Base-by-base conservation (phyloP, 2,113 vertebrate species). In the Gila orcuttii region DNA sequence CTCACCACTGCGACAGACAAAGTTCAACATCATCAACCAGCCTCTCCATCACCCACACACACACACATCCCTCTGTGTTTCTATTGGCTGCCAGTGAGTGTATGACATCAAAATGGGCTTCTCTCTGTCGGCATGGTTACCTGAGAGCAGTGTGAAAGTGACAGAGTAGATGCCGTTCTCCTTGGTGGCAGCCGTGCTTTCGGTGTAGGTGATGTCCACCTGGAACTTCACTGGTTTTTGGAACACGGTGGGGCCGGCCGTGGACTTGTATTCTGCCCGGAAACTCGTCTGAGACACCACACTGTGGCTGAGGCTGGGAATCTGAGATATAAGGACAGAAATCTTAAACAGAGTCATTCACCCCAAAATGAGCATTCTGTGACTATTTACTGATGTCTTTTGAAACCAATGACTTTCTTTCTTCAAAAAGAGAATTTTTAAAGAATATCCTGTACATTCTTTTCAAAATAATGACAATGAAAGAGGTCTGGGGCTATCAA, bases 171-270 rank as follows among this genome's bases (percentile, higher is more conserved):
- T 96, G 91, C 97, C 97, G 0, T 96, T 97, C 91, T 99, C 97
- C 92, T 97, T 98, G 91, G 96, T 97, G 0, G 96, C 96, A 25
- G 95, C 94, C 52, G 93, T 96, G 2, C 96, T 96, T 95, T 99
- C 97, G 0, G 96, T 96, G 94, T 98, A 99, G 45, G 97, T 98
- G 94, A 99, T 98, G 92, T 99, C 97, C 94, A 99, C 97, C 91
- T 99, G 97, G 94, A 99, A 99, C 94, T 96, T 98, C 78, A 99
- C 97, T 0, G 97, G 97, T 92, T 99, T 99, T 94, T 99, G 97
- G 94, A 99, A 99, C 86, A 99, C 97, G 0, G 97, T 96, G 0
- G 97, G 97, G 39, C 97, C 96, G 9, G 96, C 96, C 0, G 96
- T 95, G 5, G 97, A 97, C 92, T 99, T 99, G 88, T 99, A 97